Conservation (phyloP, 2,797 vertebrate genomes). For the Melanotaenia trifasciata region DNA sequence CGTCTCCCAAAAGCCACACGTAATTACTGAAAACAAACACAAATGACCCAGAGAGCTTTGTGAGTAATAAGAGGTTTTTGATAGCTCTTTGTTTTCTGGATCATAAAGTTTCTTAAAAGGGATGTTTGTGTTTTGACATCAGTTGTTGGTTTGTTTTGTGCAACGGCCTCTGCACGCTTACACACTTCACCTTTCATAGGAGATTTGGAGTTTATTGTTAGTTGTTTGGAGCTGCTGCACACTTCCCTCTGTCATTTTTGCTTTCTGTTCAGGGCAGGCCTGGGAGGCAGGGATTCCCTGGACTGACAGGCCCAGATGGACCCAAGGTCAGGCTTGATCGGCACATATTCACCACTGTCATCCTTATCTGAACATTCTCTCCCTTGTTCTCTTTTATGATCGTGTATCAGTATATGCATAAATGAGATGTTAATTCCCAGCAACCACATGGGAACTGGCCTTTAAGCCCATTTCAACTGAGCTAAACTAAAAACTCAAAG, state of each 20-base stretch:
- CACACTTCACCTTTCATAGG: constrained; percentile 28
- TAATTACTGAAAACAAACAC: constrained; percentile 57
- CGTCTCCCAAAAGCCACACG: constrained; percentile 54
- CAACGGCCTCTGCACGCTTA: constrained; percentile 26
- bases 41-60: constrained; percentile 51
- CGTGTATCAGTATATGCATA: constrained; percentile 59
- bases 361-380: constrained; percentile 59
- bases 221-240: constrained; percentile 39
- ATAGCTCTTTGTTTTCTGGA: constrained; percentile 53
- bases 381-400: constrained; percentile 55
- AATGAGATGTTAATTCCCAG: constrained; percentile 72
- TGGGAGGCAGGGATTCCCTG: constrained; percentile 92
- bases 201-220: constrained; percentile 26
- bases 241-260: constrained; percentile 75
- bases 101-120: constrained; percentile 52
- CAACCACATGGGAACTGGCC: constrained; percentile 50
- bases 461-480: constrained; percentile 58
- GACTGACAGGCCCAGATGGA: constrained; percentile 90
- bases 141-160: constrained; percentile 38
- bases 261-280: constrained; percentile 90
- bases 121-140: constrained; percentile 48
- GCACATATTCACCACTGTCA: constrained; percentile 41
- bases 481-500: constrained; percentile 57
- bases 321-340: constrained; percentile 86
- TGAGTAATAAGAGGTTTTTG: constrained; percentile 51